phyloP scores from a whole-genome alignment of 2,888 invertebrate species.

The Eucera pruinosa region DNA sequence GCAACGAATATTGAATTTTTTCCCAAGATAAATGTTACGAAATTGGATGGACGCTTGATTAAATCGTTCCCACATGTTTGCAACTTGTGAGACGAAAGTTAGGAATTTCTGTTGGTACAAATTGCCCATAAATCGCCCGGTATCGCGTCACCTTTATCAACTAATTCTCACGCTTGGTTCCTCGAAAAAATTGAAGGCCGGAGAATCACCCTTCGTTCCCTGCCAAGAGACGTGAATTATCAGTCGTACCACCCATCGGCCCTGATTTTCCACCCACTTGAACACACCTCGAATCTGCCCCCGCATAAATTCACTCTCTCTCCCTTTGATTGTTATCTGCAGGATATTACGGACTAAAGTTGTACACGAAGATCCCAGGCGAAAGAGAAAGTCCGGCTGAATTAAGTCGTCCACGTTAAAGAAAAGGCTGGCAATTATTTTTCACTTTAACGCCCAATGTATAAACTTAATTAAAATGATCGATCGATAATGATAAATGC shows the following conservation, averaged over 20 bases:
- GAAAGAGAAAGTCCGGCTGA: constrained; percentile 55
- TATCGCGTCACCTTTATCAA: constrained; percentile 35
- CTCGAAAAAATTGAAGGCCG: constrained; percentile 39
- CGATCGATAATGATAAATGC: too few relatives aligned
- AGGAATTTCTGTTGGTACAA: constrained; percentile 27
- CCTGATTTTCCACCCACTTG: constrained; percentile 59
- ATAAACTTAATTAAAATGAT: too few relatives aligned
- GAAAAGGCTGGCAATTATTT: constrained; percentile 33
- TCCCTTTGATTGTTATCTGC: constrained; percentile 56
- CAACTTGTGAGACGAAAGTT: constrained; percentile 22
- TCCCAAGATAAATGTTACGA: not conserved
- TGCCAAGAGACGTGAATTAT: constrained; percentile 40
- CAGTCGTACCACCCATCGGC: constrained; percentile 40
- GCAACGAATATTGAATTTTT: not conserved
- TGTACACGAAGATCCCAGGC: constrained; percentile 27
- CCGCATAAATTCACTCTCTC: constrained; percentile 56
- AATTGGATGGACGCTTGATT: not conserved
- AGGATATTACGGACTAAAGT: constrained; percentile 59
- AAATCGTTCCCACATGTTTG: not conserved
- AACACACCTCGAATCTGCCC: constrained; percentile 44
- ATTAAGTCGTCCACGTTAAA: constrained; percentile 35
- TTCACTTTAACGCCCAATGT: constrained; percentile 26
- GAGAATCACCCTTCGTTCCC: constrained; percentile 21
- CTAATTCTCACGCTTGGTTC: constrained; percentile 59
- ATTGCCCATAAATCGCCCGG: constrained; percentile 53